A percentile compares a stretch with the other conserved stretches of the same genome.
Evolutionary conservation across 2,888 invertebrate genomes (phyloP).

Genomic region (Glyphotaelius pellucidus): DNA sequence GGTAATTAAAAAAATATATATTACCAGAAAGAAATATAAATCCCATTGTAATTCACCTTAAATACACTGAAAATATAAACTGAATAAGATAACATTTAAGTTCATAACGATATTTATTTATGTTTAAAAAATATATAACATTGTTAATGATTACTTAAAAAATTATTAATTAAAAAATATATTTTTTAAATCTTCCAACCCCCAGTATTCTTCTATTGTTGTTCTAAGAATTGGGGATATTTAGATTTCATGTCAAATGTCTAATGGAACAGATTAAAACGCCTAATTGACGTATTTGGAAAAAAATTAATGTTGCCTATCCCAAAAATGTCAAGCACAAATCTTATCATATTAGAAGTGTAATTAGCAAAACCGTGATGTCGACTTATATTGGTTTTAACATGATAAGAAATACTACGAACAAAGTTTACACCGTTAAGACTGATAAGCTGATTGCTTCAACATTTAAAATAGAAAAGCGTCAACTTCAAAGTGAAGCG

Average conservation of each 20-base stretch:
- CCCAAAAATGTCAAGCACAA: background rate
- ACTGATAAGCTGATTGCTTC: constrained; percentile 20
- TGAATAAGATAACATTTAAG: too few relatives aligned
- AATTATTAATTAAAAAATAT: too few relatives aligned
- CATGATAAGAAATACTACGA: constrained; percentile 12
- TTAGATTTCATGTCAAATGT: background rate
- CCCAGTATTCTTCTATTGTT: too few relatives aligned
- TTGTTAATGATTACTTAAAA: too few relatives aligned
- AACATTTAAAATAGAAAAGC: background rate
- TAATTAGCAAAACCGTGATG: background rate
- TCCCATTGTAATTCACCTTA: too few relatives aligned
- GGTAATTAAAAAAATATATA: too few relatives aligned
- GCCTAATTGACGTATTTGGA: background rate
- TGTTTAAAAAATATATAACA: too few relatives aligned
- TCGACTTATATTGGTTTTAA: constrained; percentile 8
- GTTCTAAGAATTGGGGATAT: background rate
- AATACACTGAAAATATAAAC: too few relatives aligned
- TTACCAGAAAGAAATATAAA: too few relatives aligned
- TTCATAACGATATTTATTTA: too few relatives aligned
- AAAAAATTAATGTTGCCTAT: background rate
- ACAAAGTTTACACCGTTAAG: background rate
- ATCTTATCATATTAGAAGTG: background rate
- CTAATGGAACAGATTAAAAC: background rate
- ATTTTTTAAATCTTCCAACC: too few relatives aligned
- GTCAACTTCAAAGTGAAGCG: background rate